These are phyloP conservation scores for Hypanus sabinus DNA, from an alignment of 2,113 vertebrate genomes.

Conservation along the genomic window DNA sequence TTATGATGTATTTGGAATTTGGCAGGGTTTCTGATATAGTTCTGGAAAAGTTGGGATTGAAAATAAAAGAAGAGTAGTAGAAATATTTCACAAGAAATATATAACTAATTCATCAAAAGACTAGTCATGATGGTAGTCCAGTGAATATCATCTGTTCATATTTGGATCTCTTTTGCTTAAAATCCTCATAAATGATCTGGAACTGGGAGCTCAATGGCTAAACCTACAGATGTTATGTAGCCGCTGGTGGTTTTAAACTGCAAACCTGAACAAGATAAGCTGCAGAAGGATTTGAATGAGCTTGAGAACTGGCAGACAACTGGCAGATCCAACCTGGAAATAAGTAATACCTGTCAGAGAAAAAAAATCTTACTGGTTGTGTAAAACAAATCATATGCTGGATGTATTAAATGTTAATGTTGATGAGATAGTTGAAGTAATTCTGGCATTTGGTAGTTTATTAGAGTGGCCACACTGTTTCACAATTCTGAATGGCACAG, in stretches of 20 bases:
- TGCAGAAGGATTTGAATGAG: neutral
- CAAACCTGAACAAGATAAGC: neutral
- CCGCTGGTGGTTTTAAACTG: neutral
- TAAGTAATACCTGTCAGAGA: neutral
- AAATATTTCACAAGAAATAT: neutral
- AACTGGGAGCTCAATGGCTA: neutral
- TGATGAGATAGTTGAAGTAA: neutral
- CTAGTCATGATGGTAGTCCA: neutral
- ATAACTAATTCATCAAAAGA: neutral
- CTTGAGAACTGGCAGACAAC: neutral
- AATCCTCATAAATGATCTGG: neutral
- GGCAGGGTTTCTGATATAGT: neutral
- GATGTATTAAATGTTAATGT: neutral
- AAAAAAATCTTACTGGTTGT: neutral
- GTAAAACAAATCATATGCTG: neutral
- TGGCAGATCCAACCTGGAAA: neutral
- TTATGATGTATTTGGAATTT: neutral
- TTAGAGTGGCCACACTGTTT: neutral
- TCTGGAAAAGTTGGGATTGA: neutral
- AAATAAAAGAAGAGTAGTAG: neutral
- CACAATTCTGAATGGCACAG: neutral
- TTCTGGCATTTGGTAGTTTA: neutral
- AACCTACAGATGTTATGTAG: neutral
- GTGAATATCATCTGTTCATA: neutral
- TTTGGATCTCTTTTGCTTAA: neutral